Evolutionary conservation across 2,113 vertebrate species (phyloP), one percentile per base, ranked within the genome.

Genomic region (Protobothrops mucrosquamatus): DNA sequence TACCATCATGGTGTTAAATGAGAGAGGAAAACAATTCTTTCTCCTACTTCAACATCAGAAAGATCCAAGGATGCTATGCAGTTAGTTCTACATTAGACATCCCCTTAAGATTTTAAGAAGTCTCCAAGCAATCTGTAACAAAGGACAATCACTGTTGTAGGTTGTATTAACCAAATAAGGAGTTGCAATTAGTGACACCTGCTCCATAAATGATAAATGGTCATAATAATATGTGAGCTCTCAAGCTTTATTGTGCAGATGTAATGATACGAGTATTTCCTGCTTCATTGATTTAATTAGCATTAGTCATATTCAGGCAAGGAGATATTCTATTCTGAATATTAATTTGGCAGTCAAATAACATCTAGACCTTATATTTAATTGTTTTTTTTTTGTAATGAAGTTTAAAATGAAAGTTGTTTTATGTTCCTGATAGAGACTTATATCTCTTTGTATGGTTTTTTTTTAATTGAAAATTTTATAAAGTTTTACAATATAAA

Each of bases 331-430:
- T 59, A 74, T 18, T 52, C 46, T 81, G 89, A 93, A 91, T 91
- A 85, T 96, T 95, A 93, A 93, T 94, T 95, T 91, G 93, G 85
- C 90, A 94, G 93, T 89, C 94, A 91, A 95, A 69, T n/a, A 95
- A 0, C 94, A 91, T 15, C 48, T 86, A 92, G 94, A 64, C 3
- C 1, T 95, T 90, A 43, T 94, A 91, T 97, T 96, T 95, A 89
- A 96, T 93, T 95, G 87, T 90, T 48, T 93, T 95, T 39, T 94
- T 87, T 81, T 95, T 87, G 94, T 96, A 96, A 96, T 96, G 95
- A 96, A 96, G 95, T 26, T 91, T 87, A 91, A 96, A 93, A 93
- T 92, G 91, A 93, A 93, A 92, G 46, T 94, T 94, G 93, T 94
- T 92, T 96, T 74, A 46, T 94, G 52, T 81, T 95, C 94, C 91